Evolutionary conservation across 2,888 invertebrate species (phyloP), one percentile per base, ranked within the genome.

Genomic region (Catocala nupta): DNA sequence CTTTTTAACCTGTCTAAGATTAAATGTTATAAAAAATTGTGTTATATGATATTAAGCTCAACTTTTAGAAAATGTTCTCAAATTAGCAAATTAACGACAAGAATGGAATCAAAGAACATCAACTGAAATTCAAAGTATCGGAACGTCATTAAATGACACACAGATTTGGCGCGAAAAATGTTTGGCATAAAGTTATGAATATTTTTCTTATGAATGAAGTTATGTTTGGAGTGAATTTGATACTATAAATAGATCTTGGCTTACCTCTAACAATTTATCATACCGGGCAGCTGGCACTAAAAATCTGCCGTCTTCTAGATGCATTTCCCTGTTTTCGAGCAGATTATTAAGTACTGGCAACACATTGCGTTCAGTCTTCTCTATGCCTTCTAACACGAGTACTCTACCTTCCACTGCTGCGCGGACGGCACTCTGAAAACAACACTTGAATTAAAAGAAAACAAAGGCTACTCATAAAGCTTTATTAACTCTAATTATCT

Each of bases 281-380:
- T 98, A 99, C 92, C 98, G 96, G 5, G 96, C 93, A 8, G 98
- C 97, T 0, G 98, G 97, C 85, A 99, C 97, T 45, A 99, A 93
- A 86, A 99, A 98, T 77, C 99, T 95, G 0, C 99, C 99, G 93
- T 99, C 99, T 92, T 99, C 99, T 66, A 99, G 94, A 90, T 99
- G 98, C 99, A 99, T 99, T 92, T 99, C 99, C 61, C 99, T 95
- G 90, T 99, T 99, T 92, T 99, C 99, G 57, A 99, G 92, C 59
- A 99, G 95, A 93, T 99, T 99, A 90, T 99, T 99, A 47, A 99
- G 93, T 53, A 99, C 97, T 43, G 99, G 99, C 65, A 99, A 92
- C 48, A 99, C 99, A 94, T 99, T 99, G 54, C 99, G 95, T 87
- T 99, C 99, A 0, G 99, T 99, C 87, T 99, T 99, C 93, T 99